Percentiles rank a stretch among this genome's conserved stretches.
Conservation (phyloP, 2,797 vertebrate genomes). For the Cyprinella venusta region DNA sequence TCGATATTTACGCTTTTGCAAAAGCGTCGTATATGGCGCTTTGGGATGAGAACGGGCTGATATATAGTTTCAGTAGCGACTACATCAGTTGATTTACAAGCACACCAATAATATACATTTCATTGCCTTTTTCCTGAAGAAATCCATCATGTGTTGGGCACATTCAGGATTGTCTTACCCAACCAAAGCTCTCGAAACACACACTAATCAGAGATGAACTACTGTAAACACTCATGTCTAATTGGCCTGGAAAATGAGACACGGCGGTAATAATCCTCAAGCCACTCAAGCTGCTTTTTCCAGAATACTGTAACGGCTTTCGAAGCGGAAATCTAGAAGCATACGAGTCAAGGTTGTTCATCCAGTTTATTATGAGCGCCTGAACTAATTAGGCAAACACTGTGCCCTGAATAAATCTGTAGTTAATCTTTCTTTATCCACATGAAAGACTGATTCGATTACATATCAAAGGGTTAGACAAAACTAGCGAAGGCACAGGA, state of each 20-base stretch:
- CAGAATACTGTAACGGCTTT: slow-evolving; percentile 21
- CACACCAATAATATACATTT: not conserved
- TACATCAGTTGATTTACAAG: not conserved
- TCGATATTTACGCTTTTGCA: too few relatives aligned
- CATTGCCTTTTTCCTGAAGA: not conserved
- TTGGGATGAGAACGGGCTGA: too few relatives aligned
- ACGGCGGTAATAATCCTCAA: slow-evolving; percentile 20
- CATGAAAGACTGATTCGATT: slow-evolving; percentile 67
- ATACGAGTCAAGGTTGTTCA: slow-evolving; percentile 59
- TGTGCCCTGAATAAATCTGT: slow-evolving; percentile 66
- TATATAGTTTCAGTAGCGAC: not conserved
- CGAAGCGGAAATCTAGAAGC: slow-evolving; percentile 26
- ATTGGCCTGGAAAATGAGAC: slow-evolving; percentile 1
- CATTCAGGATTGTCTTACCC: not conserved
- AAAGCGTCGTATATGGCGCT: too few relatives aligned
- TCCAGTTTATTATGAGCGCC: slow-evolving; percentile 63
- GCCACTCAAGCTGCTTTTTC: slow-evolving; percentile 5
- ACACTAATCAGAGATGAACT: slow-evolving; percentile 5
- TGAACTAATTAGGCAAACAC: slow-evolving; percentile 69
- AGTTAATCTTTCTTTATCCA: slow-evolving; percentile 70
- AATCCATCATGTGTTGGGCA: not conserved
- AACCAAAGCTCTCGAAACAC: slow-evolving; percentile 29
- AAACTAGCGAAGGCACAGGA: slow-evolving; percentile 54
- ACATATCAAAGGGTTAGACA: slow-evolving; percentile 70
- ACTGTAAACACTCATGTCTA: slow-evolving; percentile 14